These are phyloP conservation scores for Pyrgilauda ruficollis DNA, from an alignment of 2,113 vertebrate genomes.

Conservation along the genomic window DNA sequence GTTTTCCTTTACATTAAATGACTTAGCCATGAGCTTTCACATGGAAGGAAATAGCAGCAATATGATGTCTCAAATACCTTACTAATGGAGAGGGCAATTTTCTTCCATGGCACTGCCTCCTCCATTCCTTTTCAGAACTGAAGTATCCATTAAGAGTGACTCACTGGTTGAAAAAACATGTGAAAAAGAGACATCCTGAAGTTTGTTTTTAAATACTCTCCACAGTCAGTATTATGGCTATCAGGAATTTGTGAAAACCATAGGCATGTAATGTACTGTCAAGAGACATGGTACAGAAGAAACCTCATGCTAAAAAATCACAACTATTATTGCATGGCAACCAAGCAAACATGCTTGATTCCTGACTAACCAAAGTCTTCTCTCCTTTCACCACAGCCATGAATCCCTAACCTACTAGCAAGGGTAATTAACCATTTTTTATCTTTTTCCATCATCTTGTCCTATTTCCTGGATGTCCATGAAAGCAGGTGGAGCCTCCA, in stretches of 20 bases:
- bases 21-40: neutral
- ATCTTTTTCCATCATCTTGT: neutral
- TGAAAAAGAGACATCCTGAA: neutral
- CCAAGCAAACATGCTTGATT: neutral
- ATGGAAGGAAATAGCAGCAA: neutral
- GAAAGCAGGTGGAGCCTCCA: neutral
- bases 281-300: neutral
- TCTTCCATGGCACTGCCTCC: neutral
- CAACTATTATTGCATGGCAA: neutral
- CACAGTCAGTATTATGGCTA: neutral
- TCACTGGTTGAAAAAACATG: neutral
- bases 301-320: neutral
- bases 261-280: neutral
- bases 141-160: conserved; percentile 14
- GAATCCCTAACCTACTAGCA: neutral
- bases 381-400: neutral
- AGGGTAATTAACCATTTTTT: neutral
- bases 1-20: neutral
- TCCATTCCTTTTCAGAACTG: neutral
- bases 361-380: neutral
- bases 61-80: neutral
- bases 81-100: conserved; percentile 9
- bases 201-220: conserved; percentile 14
- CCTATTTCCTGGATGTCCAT: neutral
- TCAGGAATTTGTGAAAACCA: conserved; percentile 17